phyloP scores from a whole-genome alignment of 2,888 invertebrate genomes.

The Tipula vernalis region DNA sequence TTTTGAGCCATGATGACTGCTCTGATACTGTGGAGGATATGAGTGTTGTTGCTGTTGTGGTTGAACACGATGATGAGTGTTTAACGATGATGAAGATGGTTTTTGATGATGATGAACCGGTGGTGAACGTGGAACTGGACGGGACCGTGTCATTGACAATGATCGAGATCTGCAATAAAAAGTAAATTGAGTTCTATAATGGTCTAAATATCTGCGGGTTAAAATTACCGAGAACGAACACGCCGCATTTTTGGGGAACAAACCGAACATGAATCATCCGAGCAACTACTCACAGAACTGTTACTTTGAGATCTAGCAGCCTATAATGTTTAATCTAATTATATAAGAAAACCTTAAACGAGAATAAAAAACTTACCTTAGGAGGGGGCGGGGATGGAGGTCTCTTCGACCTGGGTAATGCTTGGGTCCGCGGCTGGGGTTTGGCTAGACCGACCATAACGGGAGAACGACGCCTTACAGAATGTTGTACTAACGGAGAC shows the following conservation, averaged over 20 bases:
- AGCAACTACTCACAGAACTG: constrained; percentile 69
- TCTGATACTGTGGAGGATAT: constrained; percentile 7
- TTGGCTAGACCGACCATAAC: background rate
- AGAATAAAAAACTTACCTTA: constrained; percentile 24
- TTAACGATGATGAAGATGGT: constrained; percentile 22
- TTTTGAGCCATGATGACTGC: background rate
- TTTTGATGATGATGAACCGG: constrained; percentile 19
- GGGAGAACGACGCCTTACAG: background rate
- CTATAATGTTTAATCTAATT: constrained; percentile 15
- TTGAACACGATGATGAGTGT: constrained; percentile 17
- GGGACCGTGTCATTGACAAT: constrained; percentile 42
- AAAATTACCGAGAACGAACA: constrained; percentile 31
- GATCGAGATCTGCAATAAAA: constrained; percentile 39
- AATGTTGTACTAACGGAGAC: constrained; percentile 23
- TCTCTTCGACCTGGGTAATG: constrained; percentile 33
- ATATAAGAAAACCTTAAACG: background rate
- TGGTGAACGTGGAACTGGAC: constrained; percentile 32
- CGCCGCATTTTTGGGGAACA: constrained; percentile 51
- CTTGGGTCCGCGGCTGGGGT: constrained; percentile 19
- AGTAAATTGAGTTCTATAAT: background rate
- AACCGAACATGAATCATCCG: constrained; percentile 72
- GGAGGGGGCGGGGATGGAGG: constrained; percentile 37
- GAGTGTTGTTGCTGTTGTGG: constrained; percentile 13
- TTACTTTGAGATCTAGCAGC: constrained; percentile 52
- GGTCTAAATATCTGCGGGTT: background rate